Conservation (phyloP, 2,888 invertebrate genomes). For the Hypomecis punctinalis region DNA sequence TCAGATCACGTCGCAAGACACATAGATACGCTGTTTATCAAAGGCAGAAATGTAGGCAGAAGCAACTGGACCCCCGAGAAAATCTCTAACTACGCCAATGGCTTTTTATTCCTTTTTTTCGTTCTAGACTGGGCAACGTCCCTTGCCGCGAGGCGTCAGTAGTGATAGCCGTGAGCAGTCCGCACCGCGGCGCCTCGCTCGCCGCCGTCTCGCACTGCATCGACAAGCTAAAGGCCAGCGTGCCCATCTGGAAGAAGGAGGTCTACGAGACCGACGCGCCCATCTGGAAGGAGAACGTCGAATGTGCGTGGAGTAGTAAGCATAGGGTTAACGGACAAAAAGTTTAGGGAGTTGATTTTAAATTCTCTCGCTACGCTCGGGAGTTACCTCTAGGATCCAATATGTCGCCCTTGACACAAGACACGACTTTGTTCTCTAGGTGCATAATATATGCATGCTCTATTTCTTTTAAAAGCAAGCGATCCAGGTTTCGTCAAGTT, state of each 20-base stretch:
- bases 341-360: conserved; percentile 36
- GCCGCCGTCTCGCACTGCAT: conserved; percentile 93
- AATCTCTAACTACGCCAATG: too few relatives aligned
- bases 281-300: conserved; percentile 93
- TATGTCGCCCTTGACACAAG: too few relatives aligned
- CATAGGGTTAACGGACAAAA: conserved; percentile 55
- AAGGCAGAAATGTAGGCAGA: too few relatives aligned
- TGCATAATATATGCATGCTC: too few relatives aligned
- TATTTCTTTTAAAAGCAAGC: too few relatives aligned
- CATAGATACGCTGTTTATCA: too few relatives aligned
- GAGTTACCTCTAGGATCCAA: too few relatives aligned
- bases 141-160: conserved; percentile 95
- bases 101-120: not conserved
- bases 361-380: too few relatives aligned
- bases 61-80: too few relatives aligned
- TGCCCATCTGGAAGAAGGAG: conserved; percentile 99
- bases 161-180: conserved; percentile 94
- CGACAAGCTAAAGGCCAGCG: conserved; percentile 92
- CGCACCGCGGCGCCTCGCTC: conserved; percentile 93
- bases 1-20: too few relatives aligned
- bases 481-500: too few relatives aligned
- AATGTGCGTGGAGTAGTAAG: conserved; percentile 91
- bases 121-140: conserved; percentile 90
- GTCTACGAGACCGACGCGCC: conserved; percentile 87
- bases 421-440: too few relatives aligned